A percentile compares a stretch with the other conserved stretches of the same genome.
phyloP scores from a whole-genome alignment of 2,888 invertebrate genomes.

The Amaurobius ferox region DNA sequence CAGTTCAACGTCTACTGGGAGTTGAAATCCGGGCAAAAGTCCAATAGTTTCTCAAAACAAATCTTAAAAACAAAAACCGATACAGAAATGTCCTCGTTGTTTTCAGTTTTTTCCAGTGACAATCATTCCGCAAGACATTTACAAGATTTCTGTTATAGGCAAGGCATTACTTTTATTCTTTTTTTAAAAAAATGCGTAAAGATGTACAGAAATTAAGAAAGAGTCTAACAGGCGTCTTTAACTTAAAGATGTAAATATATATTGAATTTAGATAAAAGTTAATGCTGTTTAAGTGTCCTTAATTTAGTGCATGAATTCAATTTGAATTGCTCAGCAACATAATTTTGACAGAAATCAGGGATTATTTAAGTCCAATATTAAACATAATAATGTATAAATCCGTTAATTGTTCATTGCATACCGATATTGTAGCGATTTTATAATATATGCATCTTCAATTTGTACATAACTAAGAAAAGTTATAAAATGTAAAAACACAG shows the following conservation, averaged over 20 bases:
- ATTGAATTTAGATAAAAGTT: background rate
- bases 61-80: constrained; percentile 15
- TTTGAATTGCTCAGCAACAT: too few species aligned
- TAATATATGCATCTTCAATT: too few species aligned
- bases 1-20: constrained; percentile 2
- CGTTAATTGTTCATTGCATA: too few species aligned
- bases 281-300: background rate
- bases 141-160: background rate
- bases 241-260: background rate
- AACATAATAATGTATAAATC: too few species aligned
- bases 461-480: too few species aligned
- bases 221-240: background rate
- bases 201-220: background rate
- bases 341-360: too few species aligned
- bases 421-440: too few species aligned
- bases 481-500: too few species aligned
- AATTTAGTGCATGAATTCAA: too few species aligned
- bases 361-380: too few species aligned
- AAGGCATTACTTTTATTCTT: background rate
- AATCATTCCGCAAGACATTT: constrained; percentile 15
- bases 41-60: constrained; percentile 23
- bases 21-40: constrained; percentile 3
- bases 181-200: background rate
- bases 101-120: background rate
- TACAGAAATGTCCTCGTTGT: background rate